These are phyloP conservation scores for Zonotrichia leucophrys DNA, from an alignment of 2,113 vertebrate species.

Conservation along the genomic window DNA sequence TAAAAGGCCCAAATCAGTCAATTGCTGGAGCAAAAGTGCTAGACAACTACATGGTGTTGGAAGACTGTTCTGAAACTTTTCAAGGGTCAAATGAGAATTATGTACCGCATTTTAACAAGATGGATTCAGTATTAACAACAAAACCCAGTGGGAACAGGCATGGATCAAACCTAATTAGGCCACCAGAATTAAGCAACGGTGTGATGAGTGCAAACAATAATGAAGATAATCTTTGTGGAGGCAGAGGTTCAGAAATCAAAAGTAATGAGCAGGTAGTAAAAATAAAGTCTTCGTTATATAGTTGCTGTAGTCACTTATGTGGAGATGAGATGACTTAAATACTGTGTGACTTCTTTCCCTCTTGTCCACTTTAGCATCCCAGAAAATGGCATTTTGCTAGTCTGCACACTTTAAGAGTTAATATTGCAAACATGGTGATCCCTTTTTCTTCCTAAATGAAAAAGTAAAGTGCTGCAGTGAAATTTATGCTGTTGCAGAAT, in stretches of 20 bases:
- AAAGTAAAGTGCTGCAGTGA: neutral
- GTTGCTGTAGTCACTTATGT: conserved; percentile 63
- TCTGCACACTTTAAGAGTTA: neutral
- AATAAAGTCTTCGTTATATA: conserved; percentile 63
- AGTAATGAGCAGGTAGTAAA: conserved; percentile 73
- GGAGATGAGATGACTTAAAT: conserved; percentile 54
- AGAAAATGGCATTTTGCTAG: neutral
- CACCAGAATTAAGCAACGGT: conserved; percentile 40
- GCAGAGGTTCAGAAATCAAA: conserved; percentile 57
- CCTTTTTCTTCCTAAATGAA: neutral
- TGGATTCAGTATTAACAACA: conserved; percentile 1
- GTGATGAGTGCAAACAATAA: conserved; percentile 44
- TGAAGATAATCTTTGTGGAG: conserved; percentile 64
- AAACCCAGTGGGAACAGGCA: conserved; percentile 27
- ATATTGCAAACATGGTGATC: neutral
- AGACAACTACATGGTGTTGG: conserved; percentile 26
- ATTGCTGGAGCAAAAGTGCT: conserved; percentile 10
- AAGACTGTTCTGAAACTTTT: conserved; percentile 37
- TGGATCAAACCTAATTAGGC: conserved; percentile 43
- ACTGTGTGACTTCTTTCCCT: neutral
- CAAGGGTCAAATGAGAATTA: conserved; percentile 48
- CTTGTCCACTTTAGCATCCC: neutral
- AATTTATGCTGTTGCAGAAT: neutral
- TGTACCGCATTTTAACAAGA: conserved; percentile 17
- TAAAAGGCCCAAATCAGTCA: neutral